These are phyloP conservation scores for Montipora cactus DNA, from an alignment of 64 coral and sea anemone species.

Conservation along the genomic window DNA sequence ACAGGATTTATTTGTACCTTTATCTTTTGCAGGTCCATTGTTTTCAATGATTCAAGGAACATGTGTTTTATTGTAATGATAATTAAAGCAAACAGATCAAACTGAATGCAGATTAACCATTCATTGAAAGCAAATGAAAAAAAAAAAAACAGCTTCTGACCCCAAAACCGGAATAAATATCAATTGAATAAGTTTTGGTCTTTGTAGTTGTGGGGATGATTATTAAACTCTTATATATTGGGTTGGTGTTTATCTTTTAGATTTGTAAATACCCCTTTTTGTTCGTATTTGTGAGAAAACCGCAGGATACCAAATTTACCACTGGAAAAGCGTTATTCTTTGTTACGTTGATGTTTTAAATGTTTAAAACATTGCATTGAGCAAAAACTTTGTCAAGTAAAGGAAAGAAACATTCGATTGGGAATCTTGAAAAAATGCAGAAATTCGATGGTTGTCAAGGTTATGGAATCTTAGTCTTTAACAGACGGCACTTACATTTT, in stretches of 20 bases:
- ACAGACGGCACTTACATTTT: too few species aligned
- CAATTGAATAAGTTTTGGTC: constrained; percentile 24
- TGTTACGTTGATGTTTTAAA: background rate
- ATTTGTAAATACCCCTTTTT: constrained; percentile 8
- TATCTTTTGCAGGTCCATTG: background rate
- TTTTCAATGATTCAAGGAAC: background rate
- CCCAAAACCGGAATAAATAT: constrained; percentile 49
- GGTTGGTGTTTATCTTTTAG: constrained; percentile 11
- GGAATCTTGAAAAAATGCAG: too few species aligned
- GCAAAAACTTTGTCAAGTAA: background rate
- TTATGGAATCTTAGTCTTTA: too few species aligned
- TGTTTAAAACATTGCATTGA: too few species aligned
- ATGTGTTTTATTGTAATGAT: constrained; percentile 39
- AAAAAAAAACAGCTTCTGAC: background rate
- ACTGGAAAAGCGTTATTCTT: constrained; percentile 4
- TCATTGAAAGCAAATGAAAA: constrained; percentile 20
- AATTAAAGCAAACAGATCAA: constrained; percentile 16
- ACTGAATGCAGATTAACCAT: background rate
- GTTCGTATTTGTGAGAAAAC: background rate
- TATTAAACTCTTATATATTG: constrained; percentile 40
- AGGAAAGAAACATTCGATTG: too few species aligned
- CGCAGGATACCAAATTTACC: background rate
- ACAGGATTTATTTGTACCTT: background rate
- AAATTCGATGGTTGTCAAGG: too few species aligned
- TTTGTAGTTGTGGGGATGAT: background rate